phyloP scores from a whole-genome alignment of 1,140 invertebrate species.

The Belonocnema kinseyi region DNA sequence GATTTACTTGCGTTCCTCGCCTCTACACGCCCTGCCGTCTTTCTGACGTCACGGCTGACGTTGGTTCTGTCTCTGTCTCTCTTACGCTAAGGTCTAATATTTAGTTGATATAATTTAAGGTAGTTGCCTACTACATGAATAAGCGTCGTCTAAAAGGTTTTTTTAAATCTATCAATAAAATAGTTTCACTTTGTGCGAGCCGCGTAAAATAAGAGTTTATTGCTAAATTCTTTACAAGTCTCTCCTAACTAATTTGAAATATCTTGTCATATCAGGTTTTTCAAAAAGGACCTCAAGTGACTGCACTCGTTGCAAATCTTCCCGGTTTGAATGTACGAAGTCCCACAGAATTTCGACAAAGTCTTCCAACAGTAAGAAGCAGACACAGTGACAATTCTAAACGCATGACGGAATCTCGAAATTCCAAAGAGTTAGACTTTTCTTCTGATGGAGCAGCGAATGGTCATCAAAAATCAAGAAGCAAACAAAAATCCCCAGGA shows the following conservation, averaged over 20 bases:
- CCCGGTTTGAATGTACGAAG: conserved; percentile 77
- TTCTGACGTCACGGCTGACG: too few relatives aligned
- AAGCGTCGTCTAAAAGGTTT: too few relatives aligned
- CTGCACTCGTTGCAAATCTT: conserved; percentile 76
- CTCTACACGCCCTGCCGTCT: too few relatives aligned
- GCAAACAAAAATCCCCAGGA: conserved; percentile 56
- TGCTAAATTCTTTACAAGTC: too few relatives aligned
- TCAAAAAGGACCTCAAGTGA: conserved; percentile 79
- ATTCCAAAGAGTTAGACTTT: conserved; percentile 60
- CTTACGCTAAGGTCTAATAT: too few relatives aligned
- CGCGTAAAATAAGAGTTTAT: too few relatives aligned
- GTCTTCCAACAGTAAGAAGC: conserved; percentile 61
- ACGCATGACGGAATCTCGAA: conserved; percentile 52
- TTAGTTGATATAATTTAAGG: too few relatives aligned
- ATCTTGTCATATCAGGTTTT: conserved; percentile 77
- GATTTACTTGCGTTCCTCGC: too few relatives aligned
- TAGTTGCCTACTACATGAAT: too few relatives aligned
- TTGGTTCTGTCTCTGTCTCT: too few relatives aligned
- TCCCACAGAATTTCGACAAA: conserved; percentile 63
- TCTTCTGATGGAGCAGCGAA: conserved; percentile 60
- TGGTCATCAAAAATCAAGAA: conserved; percentile 61
- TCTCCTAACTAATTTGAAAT: neutral
- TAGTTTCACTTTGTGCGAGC: too few relatives aligned
- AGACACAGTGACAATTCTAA: conserved; percentile 59
- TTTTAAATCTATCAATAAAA: too few relatives aligned